Base-by-base conservation (phyloP, 1,140 invertebrate species). In the Cydia pomonella region DNA sequence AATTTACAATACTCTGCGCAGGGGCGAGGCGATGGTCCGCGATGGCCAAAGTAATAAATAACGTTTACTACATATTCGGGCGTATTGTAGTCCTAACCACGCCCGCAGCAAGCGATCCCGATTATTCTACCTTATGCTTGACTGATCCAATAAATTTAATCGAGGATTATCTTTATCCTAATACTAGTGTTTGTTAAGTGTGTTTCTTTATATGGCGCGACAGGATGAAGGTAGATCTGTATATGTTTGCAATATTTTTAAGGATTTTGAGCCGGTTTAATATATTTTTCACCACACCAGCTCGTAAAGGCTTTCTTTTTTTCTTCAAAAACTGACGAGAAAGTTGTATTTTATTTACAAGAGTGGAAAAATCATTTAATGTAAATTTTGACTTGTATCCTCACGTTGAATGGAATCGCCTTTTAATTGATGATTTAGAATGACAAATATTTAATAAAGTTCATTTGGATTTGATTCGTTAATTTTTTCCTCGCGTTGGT, bases 41-140 rank as follows among this genome's bases (percentile, higher is more conserved):
- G 13, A 27, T 64, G 25, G 25, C 63, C 63, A 6, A 4, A 29
- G 63, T 21, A 64, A 64, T 64, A 64, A 64, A 64, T 64, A 64
- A 64, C 63, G 6, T 64, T 64, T 64, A 64, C 27, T 64, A 64
- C 63, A 64, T n/a, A 64, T 64, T 64, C 63, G 63, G 63, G 25
- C 63, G 63, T 29, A 33, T 64, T 29, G 13, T 33, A 29, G 23
- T 27, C 25, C 63, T n/a, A 64, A 64, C 63, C 63, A 33, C 25
- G 63, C 63, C 63, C 25, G 25, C 25, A 27, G 25, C 63, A 25
- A 25, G 44, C 47, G 47, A 33, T 29, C 25, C 63, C 63, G 63
- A 64, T 64, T 59, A 59, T 59, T 59, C 53, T 59, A 23, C 53
- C 53, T 59, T 23, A 23, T 59, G 47, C 47, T 50, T 50, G 53